Evolutionary conservation across 2,797 vertebrate genomes (phyloP), one percentile per base, ranked within the genome.

Genomic region (Mus spretus): DNA sequence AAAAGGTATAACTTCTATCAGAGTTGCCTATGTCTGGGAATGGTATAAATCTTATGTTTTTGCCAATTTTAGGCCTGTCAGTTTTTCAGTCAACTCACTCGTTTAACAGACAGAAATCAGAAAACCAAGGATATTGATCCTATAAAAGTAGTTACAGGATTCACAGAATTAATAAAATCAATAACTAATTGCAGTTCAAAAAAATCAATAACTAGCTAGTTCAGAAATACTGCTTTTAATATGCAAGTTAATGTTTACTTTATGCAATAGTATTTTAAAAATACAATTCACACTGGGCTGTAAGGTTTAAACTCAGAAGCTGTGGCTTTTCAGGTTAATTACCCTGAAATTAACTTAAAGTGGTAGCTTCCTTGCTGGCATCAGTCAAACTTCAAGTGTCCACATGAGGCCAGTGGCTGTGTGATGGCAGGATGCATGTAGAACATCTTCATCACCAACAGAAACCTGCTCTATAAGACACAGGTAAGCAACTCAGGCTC

Each of bases 201-300:
- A 44, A 77, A 77, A 47, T 14, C 6, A 47, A 47, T 87, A 11
- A 74, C 91, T 59, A 83, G 26, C 6, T 31, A 93, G 9, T 86
- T 93, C 91, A 80, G 92, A 79, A 95, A 90, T 88, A 86, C 37
- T 74, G 22, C 28, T 92, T 82, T 93, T 55, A 90, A 88, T 61
- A 44, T 3, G 44, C 59, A 92, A 92, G 50, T 92, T 65, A 88
- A 59, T 31, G 20, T 80, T 15, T 81, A 34, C 17, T 70, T 82
- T 86, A 74, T 74, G 55, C 37, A 70, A 22, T 70, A 75, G 37
- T 31, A 63, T 47, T 94, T 93, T 37, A 63, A 92, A 94, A 94
- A 85, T 37, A 91, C 26, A 40, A 79, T 63, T 80, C 67, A 65
- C 53, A 26, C 10, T 50, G 13, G 50, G 11, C 72, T 86, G 1